Percentiles rank a stretch among this genome's conserved stretches.
Conservation (phyloP, 2,113 vertebrate species). For the Salminus brasiliensis region DNA sequence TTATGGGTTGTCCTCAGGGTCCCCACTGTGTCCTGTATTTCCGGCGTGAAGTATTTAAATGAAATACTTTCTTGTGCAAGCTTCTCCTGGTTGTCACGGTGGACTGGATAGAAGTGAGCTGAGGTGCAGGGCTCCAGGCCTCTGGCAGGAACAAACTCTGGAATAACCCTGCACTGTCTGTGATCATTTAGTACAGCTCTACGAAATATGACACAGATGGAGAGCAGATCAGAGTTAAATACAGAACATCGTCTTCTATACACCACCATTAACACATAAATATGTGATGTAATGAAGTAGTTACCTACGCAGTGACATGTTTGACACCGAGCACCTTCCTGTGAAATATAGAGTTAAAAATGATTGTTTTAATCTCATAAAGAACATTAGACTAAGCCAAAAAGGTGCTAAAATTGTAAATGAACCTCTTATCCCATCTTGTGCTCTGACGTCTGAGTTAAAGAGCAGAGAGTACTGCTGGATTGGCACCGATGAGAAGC, state of each 20-base stretch:
- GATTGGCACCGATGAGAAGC: slow-evolving; percentile 40
- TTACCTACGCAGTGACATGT: slow-evolving; percentile 59
- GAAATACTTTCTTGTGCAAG: slow-evolving; percentile 41
- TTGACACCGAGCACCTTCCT: slow-evolving; percentile 54
- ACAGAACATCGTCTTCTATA: not conserved
- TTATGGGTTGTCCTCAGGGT: slow-evolving; percentile 31
- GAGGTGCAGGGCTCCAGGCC: slow-evolving; percentile 22
- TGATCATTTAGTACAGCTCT: not conserved
- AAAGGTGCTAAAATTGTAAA: not conserved
- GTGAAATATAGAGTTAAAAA: not conserved
- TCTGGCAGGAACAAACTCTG: slow-evolving; percentile 48
- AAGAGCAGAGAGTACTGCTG: slow-evolving; percentile 55
- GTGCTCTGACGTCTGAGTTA: slow-evolving; percentile 41
- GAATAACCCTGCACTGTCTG: slow-evolving; percentile 44
- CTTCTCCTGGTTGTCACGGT: slow-evolving; percentile 8
- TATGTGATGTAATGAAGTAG: not conserved
- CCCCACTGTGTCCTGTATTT: slow-evolving; percentile 36
- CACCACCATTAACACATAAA: not conserved
- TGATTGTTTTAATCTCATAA: not conserved
- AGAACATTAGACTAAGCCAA: no score
- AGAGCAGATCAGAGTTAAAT: not conserved
- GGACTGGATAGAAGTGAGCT: slow-evolving; percentile 31
- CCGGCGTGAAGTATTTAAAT: slow-evolving; percentile 23
- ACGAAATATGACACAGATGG: not conserved
- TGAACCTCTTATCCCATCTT: slow-evolving; percentile 57